Conservation (phyloP, 2,888 invertebrate genomes). For the Ametastegia equiseti region DNA sequence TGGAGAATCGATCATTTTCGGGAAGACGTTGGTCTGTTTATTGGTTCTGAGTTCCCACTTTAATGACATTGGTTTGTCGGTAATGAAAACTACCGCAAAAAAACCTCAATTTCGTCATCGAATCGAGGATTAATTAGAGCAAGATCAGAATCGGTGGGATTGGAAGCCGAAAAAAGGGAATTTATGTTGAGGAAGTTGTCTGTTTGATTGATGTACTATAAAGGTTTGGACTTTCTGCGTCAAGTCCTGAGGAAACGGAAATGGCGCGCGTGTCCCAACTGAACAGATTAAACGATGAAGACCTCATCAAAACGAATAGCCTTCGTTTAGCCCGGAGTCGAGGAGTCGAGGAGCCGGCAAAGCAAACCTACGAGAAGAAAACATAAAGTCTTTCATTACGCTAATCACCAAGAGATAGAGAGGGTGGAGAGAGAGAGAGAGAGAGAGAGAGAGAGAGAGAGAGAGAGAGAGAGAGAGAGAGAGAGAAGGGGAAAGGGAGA, state of each 20-base stretch:
- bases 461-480: constrained; percentile 16
- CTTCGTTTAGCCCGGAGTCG: constrained; percentile 11
- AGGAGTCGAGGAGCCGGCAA: constrained; percentile 14
- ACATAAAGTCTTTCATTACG: constrained; percentile 46
- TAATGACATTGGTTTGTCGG: no score
- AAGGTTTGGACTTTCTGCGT: no score
- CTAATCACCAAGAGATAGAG: constrained; percentile 42
- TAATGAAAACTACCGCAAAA: no score
- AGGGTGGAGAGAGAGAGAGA: constrained; percentile 10
- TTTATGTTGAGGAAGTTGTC: no score
- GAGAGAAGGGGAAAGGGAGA: constrained; percentile 51
- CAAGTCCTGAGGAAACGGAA: neutral
- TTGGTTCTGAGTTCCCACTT: no score
- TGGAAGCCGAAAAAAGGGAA: no score
- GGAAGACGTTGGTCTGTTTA: no score
- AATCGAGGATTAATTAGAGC: no score
- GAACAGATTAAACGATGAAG: constrained; percentile 39
- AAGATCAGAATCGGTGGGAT: no score
- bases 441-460: constrained; percentile 19
- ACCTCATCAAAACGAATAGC: constrained; percentile 43
- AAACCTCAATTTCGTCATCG: no score
- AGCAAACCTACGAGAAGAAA: constrained; percentile 38
- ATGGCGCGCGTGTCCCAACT: neutral
- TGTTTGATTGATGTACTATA: no score
- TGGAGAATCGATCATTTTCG: no score